phyloP scores from a whole-genome alignment of 2,888 invertebrate species.

The Patella caerulea region DNA sequence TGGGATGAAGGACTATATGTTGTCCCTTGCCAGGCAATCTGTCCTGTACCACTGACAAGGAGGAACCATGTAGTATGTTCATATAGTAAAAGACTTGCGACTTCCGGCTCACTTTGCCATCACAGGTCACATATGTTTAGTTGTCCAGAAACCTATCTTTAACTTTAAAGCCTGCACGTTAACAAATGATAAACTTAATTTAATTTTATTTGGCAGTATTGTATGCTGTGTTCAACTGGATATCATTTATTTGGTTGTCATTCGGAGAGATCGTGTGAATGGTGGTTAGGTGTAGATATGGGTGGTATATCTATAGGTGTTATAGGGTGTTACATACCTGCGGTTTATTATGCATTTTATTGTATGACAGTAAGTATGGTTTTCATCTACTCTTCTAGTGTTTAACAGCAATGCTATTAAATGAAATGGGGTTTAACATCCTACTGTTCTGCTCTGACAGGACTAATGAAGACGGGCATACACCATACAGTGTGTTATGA shows the following conservation, averaged over 20 bases:
- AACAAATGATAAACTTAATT: not conserved
- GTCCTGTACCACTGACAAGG: no score
- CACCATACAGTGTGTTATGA: no score
- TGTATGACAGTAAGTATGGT: constrained; percentile 84
- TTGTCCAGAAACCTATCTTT: not conserved
- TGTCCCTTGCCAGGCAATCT: no score
- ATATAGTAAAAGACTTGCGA: not conserved
- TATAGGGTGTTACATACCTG: constrained; percentile 94
- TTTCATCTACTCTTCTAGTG: not conserved
- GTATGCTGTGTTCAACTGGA: constrained; percentile 91
- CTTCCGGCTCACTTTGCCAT: no score
- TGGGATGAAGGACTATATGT: no score
- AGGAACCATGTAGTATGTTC: not conserved
- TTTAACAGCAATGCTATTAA: not conserved
- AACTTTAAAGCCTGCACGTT: not conserved
- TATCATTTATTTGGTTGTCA: constrained; percentile 96
- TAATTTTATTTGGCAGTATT: constrained; percentile 79
- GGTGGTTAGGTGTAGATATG: constrained; percentile 90
- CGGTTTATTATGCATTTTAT: constrained; percentile 97
- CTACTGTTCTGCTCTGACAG: no score
- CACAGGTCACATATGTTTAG: not conserved
- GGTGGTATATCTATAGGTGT: constrained; percentile 94
- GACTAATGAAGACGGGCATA: no score
- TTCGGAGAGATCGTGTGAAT: constrained; percentile 87
- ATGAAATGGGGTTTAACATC: no score